Evolutionary conservation across 1,140 invertebrate species (phyloP), one percentile per base, ranked within the genome.

Genomic region (Daktulosphaira vitifoliae): DNA sequence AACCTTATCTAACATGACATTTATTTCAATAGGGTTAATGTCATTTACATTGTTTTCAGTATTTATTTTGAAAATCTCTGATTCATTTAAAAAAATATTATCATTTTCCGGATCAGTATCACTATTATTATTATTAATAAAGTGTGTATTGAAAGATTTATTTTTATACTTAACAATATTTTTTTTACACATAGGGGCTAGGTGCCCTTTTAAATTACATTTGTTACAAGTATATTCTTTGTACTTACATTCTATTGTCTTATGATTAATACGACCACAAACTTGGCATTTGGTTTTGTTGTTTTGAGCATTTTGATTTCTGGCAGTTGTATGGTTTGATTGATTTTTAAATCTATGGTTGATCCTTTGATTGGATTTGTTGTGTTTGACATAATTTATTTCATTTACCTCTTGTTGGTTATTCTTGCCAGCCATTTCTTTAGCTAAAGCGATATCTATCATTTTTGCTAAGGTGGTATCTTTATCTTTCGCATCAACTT

Each of bases 381-480:
- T 49, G 15, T 23, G 22, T 49, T 49, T 49, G 13, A 49, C 22
- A 49, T 15, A 49, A 26, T 49, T 25, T n/a, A 49, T 15, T 49
- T 49, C 11, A 49, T n/a, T 25, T 49, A 23, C 13, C 26, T 49
- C 48, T 49, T 49, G 48, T 15, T 49, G 23, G 26, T 49, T 49
- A 26, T 49, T 49, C 26, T 49, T 49, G n/a, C 23, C 16, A 23
- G 48, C 48, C 48, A 49, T 49, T 49, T 49, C 48, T 13, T 49
- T 49, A n/a, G 48, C 48, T 15, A 49, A 15, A 23, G 23, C 23
- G 8, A 49, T 49, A 23, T 25, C 11, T 15, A 49, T 23, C 20
- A 49, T 25, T 49, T 49, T 49, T 2, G 11, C 25, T n/a, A 49
- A 11, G 6, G 46, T 49, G 22, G 11, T 25, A 49, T 3, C 25